Evolutionary conservation across 2,113 vertebrate species (phyloP).

Genomic region (Ursus arctos): DNA sequence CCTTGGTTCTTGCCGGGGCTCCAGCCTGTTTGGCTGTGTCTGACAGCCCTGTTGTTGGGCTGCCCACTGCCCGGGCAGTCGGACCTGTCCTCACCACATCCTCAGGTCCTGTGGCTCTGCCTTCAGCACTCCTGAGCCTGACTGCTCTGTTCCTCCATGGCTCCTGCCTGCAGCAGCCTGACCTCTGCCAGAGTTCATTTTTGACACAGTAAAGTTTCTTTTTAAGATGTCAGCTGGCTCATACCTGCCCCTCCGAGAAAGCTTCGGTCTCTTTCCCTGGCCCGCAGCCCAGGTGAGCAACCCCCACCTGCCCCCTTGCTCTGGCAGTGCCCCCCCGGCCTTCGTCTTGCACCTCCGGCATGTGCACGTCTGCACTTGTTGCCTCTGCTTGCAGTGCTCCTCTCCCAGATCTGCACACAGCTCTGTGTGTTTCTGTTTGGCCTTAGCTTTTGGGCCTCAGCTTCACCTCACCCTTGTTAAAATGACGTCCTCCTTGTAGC

Average conservation of each 20-base stretch:
- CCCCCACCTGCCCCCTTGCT: neutral
- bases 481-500: accelerated
- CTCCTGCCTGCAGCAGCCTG: neutral
- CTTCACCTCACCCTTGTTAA: accelerated
- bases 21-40: neutral
- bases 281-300: neutral
- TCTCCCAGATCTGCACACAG: accelerated
- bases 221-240: neutral
- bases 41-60: too few species aligned
- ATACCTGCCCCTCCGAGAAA: neutral
- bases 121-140: neutral
- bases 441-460: neutral
- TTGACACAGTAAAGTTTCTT: neutral
- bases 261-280: neutral
- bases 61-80: accelerated
- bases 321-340: neutral
- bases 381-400: accelerated
- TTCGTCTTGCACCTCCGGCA: accelerated
- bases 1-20: neutral
- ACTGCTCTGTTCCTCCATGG: neutral
- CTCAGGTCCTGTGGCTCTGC: too few species aligned
- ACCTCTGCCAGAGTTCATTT: neutral
- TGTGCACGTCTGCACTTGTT: accelerated
- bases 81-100: neutral
- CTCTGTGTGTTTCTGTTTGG: neutral